These are phyloP conservation scores for Carapus acus DNA, from an alignment of 2,797 vertebrate genomes.

Conservation along the genomic window DNA sequence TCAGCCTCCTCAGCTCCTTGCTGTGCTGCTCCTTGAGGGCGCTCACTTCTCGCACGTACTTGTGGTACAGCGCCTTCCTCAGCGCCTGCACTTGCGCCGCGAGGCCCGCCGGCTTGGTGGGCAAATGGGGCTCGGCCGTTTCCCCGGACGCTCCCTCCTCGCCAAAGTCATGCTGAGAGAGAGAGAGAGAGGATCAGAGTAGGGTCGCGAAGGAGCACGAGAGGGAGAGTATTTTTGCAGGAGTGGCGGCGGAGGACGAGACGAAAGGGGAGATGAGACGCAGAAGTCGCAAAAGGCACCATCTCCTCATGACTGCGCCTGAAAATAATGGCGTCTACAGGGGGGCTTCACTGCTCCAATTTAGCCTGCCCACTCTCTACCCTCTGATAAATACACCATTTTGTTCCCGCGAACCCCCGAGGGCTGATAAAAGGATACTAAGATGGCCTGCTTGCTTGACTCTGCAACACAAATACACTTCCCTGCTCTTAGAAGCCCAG, in stretches of 20 bases:
- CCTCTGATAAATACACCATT: conserved; percentile 46
- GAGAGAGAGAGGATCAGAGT: not conserved
- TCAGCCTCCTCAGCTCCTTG: conserved; percentile 56
- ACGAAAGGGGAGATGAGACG: conserved; percentile 2
- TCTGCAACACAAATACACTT: conserved; percentile 29
- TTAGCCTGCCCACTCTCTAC: conserved; percentile 6
- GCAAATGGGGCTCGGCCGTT: conserved; percentile 24
- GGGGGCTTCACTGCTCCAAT: not conserved
- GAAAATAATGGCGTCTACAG: conserved; percentile 26
- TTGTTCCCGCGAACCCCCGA: conserved; percentile 26
- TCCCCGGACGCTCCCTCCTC: conserved; percentile 49
- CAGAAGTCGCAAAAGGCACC: conserved; percentile 13
- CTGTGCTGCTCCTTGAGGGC: conserved; percentile 69
- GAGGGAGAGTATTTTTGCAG: not conserved
- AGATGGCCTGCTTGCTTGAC: conserved; percentile 24
- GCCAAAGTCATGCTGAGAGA: conserved; percentile 32
- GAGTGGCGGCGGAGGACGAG: not conserved
- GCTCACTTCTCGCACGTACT: conserved; percentile 67
- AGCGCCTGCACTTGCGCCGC: conserved; percentile 67
- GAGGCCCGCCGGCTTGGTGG: conserved; percentile 48
- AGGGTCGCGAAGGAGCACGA: not conserved
- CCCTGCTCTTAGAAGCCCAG: conserved; percentile 40
- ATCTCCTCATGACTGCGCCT: conserved; percentile 30
- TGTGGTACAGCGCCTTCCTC: conserved; percentile 62
- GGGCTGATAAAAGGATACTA: conserved; percentile 34